Evolutionary conservation across 2,888 invertebrate species (phyloP).

Genomic region (Scrobipalpa costella): DNA sequence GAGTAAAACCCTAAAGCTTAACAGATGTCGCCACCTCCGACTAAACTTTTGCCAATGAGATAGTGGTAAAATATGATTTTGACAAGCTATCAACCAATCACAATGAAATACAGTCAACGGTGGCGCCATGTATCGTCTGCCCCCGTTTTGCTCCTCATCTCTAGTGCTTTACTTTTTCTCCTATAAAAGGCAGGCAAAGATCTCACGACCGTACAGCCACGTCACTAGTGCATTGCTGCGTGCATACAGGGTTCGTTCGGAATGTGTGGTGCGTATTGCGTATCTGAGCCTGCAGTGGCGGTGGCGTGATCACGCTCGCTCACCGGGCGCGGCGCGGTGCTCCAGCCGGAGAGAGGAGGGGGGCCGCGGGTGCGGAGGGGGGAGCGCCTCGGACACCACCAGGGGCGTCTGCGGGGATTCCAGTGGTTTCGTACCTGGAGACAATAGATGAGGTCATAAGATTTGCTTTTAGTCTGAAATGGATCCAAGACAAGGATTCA

Average conservation of each 20-base stretch:
- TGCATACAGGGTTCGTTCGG: slow-evolving; percentile 42
- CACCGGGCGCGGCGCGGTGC: slow-evolving; percentile 80
- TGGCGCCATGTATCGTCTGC: not conserved
- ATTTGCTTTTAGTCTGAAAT: too few species aligned
- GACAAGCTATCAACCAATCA: not conserved
- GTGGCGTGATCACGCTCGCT: slow-evolving; percentile 74
- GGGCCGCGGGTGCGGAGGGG: slow-evolving; percentile 73
- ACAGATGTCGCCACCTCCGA: not conserved
- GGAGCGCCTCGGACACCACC: slow-evolving; percentile 76
- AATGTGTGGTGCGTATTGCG: slow-evolving; percentile 62
- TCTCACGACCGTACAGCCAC: too few species aligned
- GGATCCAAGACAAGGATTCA: too few species aligned
- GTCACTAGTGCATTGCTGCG: slow-evolving; percentile 21
- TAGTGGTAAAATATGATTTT: not conserved
- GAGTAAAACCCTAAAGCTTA: not conserved
- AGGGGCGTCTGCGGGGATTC: slow-evolving; percentile 93
- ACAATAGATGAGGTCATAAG: slow-evolving; percentile 2
- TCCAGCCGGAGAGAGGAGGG: slow-evolving; percentile 79
- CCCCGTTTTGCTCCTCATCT: not conserved
- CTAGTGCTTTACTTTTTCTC: too few species aligned
- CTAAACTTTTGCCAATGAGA: not conserved
- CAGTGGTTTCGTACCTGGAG: slow-evolving; percentile 85
- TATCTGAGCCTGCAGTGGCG: slow-evolving; percentile 69
- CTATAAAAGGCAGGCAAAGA: too few species aligned
- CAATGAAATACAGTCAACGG: not conserved